Evolutionary conservation across 1,140 invertebrate species (phyloP).

Genomic region (Pomacea maculata): DNA sequence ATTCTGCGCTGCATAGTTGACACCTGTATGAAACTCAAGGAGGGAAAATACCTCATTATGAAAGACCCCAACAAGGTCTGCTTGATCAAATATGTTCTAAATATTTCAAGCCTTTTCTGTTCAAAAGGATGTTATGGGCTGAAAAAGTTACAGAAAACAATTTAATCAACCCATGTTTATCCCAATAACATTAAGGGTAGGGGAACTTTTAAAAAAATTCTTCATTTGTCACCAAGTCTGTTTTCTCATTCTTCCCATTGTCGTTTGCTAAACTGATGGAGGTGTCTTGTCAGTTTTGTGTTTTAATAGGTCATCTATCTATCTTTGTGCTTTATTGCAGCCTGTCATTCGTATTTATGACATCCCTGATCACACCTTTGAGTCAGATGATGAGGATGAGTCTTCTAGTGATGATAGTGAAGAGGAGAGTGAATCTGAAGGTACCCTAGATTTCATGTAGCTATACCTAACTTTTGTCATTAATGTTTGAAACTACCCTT

Average conservation of each 20-base stretch:
- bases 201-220: no score
- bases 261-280: no score
- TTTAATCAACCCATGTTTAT: background rate
- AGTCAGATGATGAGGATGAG: constrained; percentile 94
- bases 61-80: constrained; percentile 95
- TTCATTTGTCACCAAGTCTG: no score
- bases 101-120: background rate
- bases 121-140: background rate
- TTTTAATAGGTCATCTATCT: no score
- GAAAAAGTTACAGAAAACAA: background rate
- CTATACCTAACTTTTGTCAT: no score
- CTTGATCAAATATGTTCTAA: background rate
- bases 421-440: constrained; percentile 46
- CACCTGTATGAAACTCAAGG: constrained; percentile 96
- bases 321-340: constrained; percentile 62
- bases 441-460: background rate
- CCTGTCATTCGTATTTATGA: constrained; percentile 95
- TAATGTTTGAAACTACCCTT: no score
- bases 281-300: no score
- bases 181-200: no score
- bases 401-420: constrained; percentile 54
- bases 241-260: no score
- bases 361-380: constrained; percentile 98
- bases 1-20: constrained; percentile 98
- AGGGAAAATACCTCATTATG: constrained; percentile 97